Base-by-base conservation (phyloP, 2,113 vertebrate species). In the Columba janthina region DNA sequence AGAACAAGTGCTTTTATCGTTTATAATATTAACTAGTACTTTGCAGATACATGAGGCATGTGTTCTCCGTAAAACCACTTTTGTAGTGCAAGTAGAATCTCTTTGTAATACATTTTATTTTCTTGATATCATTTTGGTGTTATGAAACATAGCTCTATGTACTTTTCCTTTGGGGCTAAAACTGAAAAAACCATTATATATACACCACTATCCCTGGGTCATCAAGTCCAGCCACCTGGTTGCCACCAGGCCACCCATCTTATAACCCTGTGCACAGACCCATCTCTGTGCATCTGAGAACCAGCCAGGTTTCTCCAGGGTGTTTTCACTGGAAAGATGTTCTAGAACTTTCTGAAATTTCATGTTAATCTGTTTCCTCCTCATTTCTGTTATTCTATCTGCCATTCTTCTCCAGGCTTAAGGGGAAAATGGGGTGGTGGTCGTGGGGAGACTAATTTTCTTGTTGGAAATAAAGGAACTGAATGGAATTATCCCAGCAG, bases 141-240 rank as follows among this genome's bases (percentile, higher is more conserved):
- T 76, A 12, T 64, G 40, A 80, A 89, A 65, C 6, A 9, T 48
- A 51, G 8, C 5, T 62, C 15, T 32, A 9, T 29, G 2, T 7
- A 60, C 40, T 79, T 72, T 46, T 61, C 44, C 8, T 57, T 86
- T 69, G 19, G 7, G 5, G 11, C 16, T 90, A 67, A 67, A 38
- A 6, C 19, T n/a, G 15, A 24, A 66, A 32, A 4, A 9, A 0
- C 1, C 0, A 1, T 14, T 34, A 2, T 21, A 13, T 28, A 21
- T 21, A 13, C 2, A 9, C 6, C 29, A 17, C 5, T 26, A 54
- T 7, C 54, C 19, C 46, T 34, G 22, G 17, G 7, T 58, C 61
- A 75, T 60, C 40, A 54, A 44, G 19, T 58, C 22, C 10, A 19
- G 26, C 20, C 11, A 88, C 8, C 16, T 46, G 8, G 8, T 15